These are phyloP conservation scores for Lasioglossum morio DNA, from an alignment of 2,888 invertebrate genomes.

Conservation along the genomic window DNA sequence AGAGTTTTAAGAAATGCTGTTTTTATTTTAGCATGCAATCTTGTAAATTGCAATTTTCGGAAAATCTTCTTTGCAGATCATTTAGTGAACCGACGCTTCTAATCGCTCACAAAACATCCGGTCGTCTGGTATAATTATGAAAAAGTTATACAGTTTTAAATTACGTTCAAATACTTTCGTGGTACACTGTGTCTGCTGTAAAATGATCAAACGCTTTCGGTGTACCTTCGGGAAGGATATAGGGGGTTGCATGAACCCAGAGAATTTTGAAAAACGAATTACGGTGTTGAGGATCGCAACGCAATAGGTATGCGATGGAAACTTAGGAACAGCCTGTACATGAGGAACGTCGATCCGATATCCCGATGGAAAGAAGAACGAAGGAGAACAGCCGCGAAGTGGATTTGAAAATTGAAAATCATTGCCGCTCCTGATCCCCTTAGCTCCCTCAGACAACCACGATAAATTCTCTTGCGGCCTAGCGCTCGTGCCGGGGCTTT, in stretches of 20 bases:
- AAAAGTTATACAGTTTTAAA: no score
- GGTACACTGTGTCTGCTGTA: no score
- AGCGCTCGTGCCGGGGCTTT: slow-evolving; percentile 61
- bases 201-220: no score
- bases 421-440: slow-evolving; percentile 82
- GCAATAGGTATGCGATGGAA: neutral
- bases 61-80: no score
- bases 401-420: slow-evolving; percentile 83
- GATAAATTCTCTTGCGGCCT: slow-evolving; percentile 76
- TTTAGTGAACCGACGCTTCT: no score
- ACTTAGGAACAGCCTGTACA: slow-evolving; percentile 36
- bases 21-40: no score
- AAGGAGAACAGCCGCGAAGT: slow-evolving; percentile 76
- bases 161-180: no score
- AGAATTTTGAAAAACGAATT: neutral
- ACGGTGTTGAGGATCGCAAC: neutral
- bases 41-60: no score
- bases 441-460: slow-evolving; percentile 79
- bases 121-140: no score
- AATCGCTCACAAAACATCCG: no score
- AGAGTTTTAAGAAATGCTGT: no score
- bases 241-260: neutral
- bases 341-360: slow-evolving; percentile 59
- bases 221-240: neutral
- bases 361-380: slow-evolving; percentile 64